Base-by-base conservation (phyloP, 1,140 invertebrate genomes). In the Drosophila santomea region DNA sequence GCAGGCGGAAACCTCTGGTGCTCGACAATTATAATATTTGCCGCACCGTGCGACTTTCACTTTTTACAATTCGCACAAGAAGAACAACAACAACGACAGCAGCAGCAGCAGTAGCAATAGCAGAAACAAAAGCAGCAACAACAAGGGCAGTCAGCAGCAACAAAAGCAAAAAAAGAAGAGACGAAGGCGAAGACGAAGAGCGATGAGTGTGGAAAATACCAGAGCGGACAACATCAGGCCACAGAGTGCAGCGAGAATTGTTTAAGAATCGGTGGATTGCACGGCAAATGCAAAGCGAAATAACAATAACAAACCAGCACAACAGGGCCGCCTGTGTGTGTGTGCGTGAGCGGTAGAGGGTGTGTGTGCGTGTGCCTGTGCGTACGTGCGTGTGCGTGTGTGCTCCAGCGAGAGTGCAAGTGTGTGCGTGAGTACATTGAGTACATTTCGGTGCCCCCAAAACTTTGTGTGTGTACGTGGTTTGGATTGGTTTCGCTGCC, bases 381-480 rank as follows among this genome's bases (percentile, higher is more conserved):
- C 25, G 25, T 28, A 7, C 7, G 25, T 7, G 6, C 28, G 28
- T 44, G 57, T 20, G 20, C 23, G 41, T 61, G 47, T 52, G 44
- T 10, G 28, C 47, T 50, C 50, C 35, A 54, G 58, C 58, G 38
- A 69, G 32, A 57, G 55, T 44, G 60, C 55, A 11, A 41, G 35
- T 64, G 61, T 66, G 44, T 67, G 45, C 23, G 44, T 64, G 61
- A 61, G 61, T 64, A 64, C 61, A 20, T 64, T 32, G 48, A 50
- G 48, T 50, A 51, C 48, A 32, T 61, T 36, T 52, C 17, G 63
- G 63, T 43, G 64, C 61, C 61, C 60, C 25, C n/a, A 20, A 68
- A 43, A 68, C 63, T 63, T 68, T 39, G 67, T 71, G 67, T 71
- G 67, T 71, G 67, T 71, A 71, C 67, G 67, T 71, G 67, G 67